Evolutionary conservation across 2,888 invertebrate genomes (phyloP).

Genomic region (Trissolcus brochymenae): DNA sequence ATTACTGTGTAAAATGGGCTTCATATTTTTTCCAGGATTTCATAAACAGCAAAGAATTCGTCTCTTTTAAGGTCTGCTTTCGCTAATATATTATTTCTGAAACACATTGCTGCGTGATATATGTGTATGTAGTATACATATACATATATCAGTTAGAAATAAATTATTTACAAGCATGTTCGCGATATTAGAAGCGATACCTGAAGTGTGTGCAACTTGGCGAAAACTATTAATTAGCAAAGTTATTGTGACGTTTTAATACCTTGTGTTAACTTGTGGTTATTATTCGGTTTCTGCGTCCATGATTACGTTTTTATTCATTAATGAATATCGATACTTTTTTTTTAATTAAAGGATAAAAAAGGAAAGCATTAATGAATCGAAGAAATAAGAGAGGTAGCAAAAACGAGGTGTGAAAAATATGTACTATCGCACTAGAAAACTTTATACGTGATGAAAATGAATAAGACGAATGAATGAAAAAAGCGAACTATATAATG

Average conservation of each 20-base stretch:
- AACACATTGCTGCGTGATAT: no score
- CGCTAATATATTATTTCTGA: no score
- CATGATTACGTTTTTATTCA: conserved; percentile 4
- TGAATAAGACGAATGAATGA: conserved; percentile 7
- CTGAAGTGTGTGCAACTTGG: conserved; percentile 42
- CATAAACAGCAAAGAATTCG: no score
- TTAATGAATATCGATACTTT: background rate
- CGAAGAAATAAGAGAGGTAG: background rate
- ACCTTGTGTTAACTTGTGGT: conserved; percentile 32
- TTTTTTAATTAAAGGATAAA: background rate
- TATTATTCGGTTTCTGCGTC: conserved; percentile 24
- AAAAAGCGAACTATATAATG: conserved; percentile 6
- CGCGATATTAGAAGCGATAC: conserved; percentile 23
- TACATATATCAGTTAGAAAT: conserved; percentile 21
- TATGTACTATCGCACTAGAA: conserved; percentile 1
- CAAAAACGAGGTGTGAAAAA: background rate
- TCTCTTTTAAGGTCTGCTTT: no score
- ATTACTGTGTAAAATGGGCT: no score
- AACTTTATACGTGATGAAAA: conserved; percentile 16
- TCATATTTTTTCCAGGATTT: no score
- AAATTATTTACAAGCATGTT: conserved; percentile 29
- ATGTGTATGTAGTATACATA: background rate
- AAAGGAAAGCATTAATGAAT: background rate
- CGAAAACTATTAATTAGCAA: conserved; percentile 51
- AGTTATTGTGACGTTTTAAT: conserved; percentile 46